Conservation (phyloP, 1,140 invertebrate species). For the Alviniconcha marisindica region DNA sequence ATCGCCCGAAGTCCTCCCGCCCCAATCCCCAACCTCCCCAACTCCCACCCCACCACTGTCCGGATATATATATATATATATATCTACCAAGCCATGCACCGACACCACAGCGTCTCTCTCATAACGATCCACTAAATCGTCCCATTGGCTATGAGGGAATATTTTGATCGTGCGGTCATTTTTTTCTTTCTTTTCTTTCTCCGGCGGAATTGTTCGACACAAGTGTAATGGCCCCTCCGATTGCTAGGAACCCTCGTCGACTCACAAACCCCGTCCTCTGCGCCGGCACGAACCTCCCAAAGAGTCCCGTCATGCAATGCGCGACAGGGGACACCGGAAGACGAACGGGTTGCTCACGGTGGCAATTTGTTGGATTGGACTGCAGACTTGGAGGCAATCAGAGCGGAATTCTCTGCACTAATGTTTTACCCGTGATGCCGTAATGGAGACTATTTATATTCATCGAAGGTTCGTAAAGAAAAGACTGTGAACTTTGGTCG, state of each 20-base stretch:
- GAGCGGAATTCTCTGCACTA: not conserved
- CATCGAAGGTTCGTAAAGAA: constrained; percentile 5
- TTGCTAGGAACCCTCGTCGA: not conserved
- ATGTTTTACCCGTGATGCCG: not conserved
- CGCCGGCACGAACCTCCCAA: not conserved
- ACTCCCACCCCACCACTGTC: too few species aligned
- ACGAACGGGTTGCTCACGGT: not conserved
- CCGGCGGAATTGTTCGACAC: not conserved
- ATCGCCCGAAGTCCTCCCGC: too few species aligned
- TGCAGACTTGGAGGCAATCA: constrained; percentile 6
- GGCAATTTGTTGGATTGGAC: not conserved
- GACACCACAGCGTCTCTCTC: too few species aligned
- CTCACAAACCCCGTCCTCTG: not conserved
- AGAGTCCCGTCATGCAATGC: constrained; percentile 29
- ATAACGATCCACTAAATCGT: too few species aligned
- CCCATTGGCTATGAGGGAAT: too few species aligned
- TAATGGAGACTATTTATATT: constrained; percentile 15
- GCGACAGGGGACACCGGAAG: constrained; percentile 22
- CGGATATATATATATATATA: too few species aligned
- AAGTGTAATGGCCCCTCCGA: not conserved
- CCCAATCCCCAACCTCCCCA: too few species aligned
- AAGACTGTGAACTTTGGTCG: not conserved
- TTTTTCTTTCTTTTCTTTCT: too few species aligned
- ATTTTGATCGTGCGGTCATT: too few species aligned
- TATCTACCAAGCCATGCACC: too few species aligned